Percentiles rank a stretch among this genome's conserved stretches.
Evolutionary conservation across 2,113 vertebrate species (phyloP).

Genomic region (Serinus canaria): DNA sequence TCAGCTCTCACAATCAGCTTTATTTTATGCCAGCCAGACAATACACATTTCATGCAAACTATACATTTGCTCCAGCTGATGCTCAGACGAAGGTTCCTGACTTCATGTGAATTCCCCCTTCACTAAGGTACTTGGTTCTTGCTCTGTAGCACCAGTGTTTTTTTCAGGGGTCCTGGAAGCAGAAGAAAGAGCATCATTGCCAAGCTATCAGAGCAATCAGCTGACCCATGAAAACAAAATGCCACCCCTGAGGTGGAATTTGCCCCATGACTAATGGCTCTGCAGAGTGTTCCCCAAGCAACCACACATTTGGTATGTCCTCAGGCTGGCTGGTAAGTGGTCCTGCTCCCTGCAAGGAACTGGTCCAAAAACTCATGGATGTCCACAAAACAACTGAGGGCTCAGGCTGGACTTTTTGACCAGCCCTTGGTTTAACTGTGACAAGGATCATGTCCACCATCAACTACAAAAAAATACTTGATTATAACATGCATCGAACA

Average conservation of each 20-base stretch:
- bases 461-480: constrained; percentile 52
- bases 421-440: neutral
- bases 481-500: constrained; percentile 63
- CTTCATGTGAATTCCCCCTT: neutral
- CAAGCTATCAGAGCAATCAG: neutral
- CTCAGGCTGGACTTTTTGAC: neutral
- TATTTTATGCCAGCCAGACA: constrained; percentile 60
- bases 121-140: constrained; percentile 54
- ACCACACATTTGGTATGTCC: neutral
- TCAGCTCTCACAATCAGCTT: constrained; percentile 50
- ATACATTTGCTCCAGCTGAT: constrained; percentile 21
- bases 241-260: neutral
- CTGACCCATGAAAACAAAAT: neutral
- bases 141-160: constrained; percentile 59
- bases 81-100: neutral
- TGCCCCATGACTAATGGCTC: neutral
- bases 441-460: neutral
- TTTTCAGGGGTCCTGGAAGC: constrained; percentile 62
- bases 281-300: neutral
- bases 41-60: constrained; percentile 66
- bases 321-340: neutral
- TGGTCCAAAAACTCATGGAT: constrained; percentile 7
- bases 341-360: neutral
- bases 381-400: neutral
- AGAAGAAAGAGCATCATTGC: constrained; percentile 57